Conservation (phyloP, 2,888 invertebrate species). For the Trichogramma dendrolimi region DNA sequence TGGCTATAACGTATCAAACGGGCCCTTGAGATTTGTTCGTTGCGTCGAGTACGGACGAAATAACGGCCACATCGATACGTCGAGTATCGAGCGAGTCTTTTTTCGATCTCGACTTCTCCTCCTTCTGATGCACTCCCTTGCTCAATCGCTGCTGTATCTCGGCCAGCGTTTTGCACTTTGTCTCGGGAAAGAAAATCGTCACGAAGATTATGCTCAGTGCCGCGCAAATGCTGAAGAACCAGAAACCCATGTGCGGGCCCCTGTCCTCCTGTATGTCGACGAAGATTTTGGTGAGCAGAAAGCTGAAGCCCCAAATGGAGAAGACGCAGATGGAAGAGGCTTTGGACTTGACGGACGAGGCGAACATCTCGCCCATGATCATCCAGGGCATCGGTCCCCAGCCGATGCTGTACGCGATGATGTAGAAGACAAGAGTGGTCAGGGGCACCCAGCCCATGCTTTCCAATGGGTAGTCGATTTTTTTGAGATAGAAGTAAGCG, state of each 20-base stretch:
- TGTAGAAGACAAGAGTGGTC: constrained; percentile 65
- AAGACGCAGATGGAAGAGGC: constrained; percentile 71
- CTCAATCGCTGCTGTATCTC: constrained; percentile 72
- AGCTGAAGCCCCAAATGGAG: constrained; percentile 69
- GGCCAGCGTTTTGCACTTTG: constrained; percentile 77
- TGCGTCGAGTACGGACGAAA: too few species aligned
- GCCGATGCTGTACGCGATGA: constrained; percentile 68
- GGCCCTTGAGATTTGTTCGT: too few species aligned
- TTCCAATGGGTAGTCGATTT: constrained; percentile 50
- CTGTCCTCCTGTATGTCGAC: constrained; percentile 56
- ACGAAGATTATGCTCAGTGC: constrained; percentile 65
- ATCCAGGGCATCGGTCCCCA: constrained; percentile 75
- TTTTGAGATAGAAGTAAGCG: constrained; percentile 61
- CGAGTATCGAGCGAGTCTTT: too few species aligned
- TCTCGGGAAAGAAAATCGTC: constrained; percentile 73
- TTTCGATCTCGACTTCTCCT: background rate
- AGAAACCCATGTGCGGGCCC: constrained; percentile 66
- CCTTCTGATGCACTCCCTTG: constrained; percentile 52
- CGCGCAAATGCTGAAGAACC: constrained; percentile 65
- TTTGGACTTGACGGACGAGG: constrained; percentile 67
- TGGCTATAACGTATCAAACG: too few species aligned
- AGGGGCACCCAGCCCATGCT: constrained; percentile 67
- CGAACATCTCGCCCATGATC: constrained; percentile 73
- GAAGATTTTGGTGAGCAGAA: constrained; percentile 70
- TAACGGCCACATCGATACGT: too few species aligned